phyloP scores from a whole-genome alignment of 2,113 vertebrate species.

The Collichthys lucidus region DNA sequence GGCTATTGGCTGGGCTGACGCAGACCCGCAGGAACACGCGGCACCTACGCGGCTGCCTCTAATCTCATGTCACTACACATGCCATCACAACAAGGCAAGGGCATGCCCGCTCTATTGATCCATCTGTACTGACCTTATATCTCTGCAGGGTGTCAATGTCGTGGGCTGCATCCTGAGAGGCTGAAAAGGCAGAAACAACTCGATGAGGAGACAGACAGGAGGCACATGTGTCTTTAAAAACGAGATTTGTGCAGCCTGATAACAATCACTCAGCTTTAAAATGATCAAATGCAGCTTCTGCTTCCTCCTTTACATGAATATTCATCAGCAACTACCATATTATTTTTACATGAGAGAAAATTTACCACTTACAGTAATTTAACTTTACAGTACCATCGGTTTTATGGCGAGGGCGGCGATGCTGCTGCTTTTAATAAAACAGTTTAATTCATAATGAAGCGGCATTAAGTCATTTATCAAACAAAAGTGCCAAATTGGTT shows the following conservation, averaged over 20 bases:
- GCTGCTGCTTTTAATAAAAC: not conserved
- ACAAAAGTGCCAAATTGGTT: not conserved
- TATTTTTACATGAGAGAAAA: not conserved
- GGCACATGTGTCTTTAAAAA: not conserved
- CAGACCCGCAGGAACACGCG: slow-evolving; percentile 7
- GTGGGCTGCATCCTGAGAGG: slow-evolving; percentile 94
- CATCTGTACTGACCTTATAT: slow-evolving; percentile 85
- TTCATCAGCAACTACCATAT: not conserved
- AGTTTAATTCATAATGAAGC: not conserved
- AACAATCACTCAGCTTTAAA: not conserved
- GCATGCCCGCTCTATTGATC: slow-evolving; percentile 58
- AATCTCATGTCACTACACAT: slow-evolving; percentile 66
- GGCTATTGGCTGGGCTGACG: not conserved
- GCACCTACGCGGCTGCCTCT: slow-evolving; percentile 36
- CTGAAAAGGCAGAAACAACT: slow-evolving; percentile 76
- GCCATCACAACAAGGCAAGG: slow-evolving; percentile 47
- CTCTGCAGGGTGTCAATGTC: slow-evolving; percentile 89
- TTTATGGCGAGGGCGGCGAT: no score
- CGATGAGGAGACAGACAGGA: slow-evolving; percentile 25
- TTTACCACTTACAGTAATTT: no score
- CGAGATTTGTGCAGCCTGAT: not conserved
- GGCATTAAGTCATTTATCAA: not conserved
- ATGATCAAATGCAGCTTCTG: not conserved
- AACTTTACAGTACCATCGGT: no score
- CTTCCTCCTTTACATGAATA: slow-evolving; percentile 1